Evolutionary conservation across 2,797 vertebrate species (phyloP).

Genomic region (Microhierax caerulescens): DNA sequence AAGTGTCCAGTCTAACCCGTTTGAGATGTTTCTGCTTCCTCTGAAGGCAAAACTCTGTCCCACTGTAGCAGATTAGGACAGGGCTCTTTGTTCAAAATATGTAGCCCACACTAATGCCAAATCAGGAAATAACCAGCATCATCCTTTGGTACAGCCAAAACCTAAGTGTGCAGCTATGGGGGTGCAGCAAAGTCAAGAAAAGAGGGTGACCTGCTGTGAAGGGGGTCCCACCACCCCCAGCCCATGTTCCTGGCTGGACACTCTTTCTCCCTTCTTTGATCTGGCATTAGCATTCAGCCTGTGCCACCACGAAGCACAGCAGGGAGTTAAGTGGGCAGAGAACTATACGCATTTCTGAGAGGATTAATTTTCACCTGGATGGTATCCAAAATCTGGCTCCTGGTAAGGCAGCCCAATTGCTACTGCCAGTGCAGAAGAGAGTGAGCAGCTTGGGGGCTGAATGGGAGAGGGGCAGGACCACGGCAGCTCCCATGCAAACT

Average conservation of each 20-base stretch:
- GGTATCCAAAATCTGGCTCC: not conserved
- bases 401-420: not conserved
- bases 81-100: not conserved
- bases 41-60: not conserved
- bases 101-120: not conserved
- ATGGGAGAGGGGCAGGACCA: not conserved
- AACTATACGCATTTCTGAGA: not conserved
- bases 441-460: not conserved
- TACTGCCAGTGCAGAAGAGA: not conserved
- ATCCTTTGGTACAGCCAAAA: not conserved
- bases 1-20: not conserved
- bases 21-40: not conserved
- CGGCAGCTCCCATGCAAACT: not conserved
- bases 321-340: not conserved
- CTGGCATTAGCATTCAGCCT: not conserved
- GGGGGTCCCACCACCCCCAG: not conserved
- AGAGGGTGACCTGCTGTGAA: not conserved
- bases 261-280: not conserved
- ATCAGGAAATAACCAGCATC: not conserved
- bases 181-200: not conserved
- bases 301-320: not conserved
- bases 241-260: fast-evolving
- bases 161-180: not conserved
- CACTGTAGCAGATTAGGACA: not conserved
- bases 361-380: not conserved